Percentiles rank a stretch among this genome's conserved stretches.
Conservation (phyloP, 1,140 invertebrate species). For the Eubasilissa regina region DNA sequence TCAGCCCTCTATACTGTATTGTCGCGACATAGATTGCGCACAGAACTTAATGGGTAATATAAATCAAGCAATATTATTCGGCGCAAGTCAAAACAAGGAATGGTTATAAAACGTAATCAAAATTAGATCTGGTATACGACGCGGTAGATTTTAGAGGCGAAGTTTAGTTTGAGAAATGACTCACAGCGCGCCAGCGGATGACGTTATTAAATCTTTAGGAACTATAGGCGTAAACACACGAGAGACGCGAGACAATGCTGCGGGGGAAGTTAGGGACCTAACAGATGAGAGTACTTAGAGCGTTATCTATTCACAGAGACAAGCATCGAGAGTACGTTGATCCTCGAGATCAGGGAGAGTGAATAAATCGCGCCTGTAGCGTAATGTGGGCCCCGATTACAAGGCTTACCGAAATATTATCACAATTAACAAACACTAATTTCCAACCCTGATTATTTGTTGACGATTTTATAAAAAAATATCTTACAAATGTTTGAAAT, state of each 20-base stretch:
- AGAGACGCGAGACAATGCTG: background rate
- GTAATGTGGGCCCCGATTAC: too few relatives aligned
- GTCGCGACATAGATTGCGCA: too few relatives aligned
- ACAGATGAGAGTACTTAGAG: background rate
- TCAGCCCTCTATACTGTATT: too few relatives aligned
- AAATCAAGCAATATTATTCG: conserved; percentile 13
- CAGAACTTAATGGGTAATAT: background rate
- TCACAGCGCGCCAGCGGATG: conserved; percentile 22
- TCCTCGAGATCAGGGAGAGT: too few relatives aligned
- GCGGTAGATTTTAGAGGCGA: conserved; percentile 1
- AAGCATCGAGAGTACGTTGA: too few relatives aligned
- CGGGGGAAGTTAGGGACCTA: background rate
- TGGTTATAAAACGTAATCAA: conserved; percentile 27
- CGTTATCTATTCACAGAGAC: conserved; percentile 3
- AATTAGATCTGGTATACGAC: conserved; percentile 36
- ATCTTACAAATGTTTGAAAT: too few relatives aligned
- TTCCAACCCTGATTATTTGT: too few relatives aligned
- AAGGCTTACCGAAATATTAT: too few relatives aligned
- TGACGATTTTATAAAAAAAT: too few relatives aligned
- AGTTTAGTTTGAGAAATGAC: conserved; percentile 26
- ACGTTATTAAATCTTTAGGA: conserved; percentile 50
- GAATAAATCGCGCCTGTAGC: too few relatives aligned
- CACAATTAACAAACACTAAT: too few relatives aligned
- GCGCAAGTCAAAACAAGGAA: conserved; percentile 12
- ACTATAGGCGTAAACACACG: conserved; percentile 44